Percentiles rank a stretch among this genome's conserved stretches.
These are phyloP conservation scores for Myotis lucifugus DNA, from an alignment of 2,113 vertebrate genomes.

Conservation along the genomic window DNA sequence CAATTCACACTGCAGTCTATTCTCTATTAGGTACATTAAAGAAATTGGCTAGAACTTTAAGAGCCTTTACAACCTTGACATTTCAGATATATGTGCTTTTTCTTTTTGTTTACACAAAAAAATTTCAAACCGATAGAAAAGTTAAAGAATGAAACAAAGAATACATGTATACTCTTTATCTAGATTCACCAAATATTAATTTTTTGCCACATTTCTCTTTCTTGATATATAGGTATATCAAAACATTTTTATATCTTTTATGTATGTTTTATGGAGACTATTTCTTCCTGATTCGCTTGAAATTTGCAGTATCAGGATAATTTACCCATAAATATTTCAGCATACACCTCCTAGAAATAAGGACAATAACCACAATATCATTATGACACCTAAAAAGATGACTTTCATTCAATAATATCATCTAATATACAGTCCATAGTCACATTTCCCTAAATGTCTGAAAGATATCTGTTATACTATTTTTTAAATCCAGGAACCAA, in stretches of 20 bases:
- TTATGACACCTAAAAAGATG: background rate
- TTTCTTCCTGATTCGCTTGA: background rate
- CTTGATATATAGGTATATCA: background rate
- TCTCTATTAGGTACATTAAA: background rate
- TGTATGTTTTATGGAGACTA: background rate
- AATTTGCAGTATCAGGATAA: background rate
- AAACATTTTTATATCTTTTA: background rate
- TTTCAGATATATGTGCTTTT: background rate
- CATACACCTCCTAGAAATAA: background rate
- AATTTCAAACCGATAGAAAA: conserved; percentile 13
- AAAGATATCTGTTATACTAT: background rate
- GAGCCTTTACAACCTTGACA: background rate
- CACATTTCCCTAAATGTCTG: background rate
- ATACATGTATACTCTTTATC: background rate
- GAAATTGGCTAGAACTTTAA: background rate
- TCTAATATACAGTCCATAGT: background rate
- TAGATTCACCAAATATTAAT: background rate
- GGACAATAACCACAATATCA: background rate
- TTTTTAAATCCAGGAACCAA: background rate
- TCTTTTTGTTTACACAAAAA: conserved; percentile 3
- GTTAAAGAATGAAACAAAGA: background rate
- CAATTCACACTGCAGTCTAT: background rate
- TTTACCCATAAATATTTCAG: background rate
- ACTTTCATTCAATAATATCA: background rate
- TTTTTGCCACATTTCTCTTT: background rate